Conservation (phyloP, 2,113 vertebrate species). For the Anser brachyrhynchus region DNA sequence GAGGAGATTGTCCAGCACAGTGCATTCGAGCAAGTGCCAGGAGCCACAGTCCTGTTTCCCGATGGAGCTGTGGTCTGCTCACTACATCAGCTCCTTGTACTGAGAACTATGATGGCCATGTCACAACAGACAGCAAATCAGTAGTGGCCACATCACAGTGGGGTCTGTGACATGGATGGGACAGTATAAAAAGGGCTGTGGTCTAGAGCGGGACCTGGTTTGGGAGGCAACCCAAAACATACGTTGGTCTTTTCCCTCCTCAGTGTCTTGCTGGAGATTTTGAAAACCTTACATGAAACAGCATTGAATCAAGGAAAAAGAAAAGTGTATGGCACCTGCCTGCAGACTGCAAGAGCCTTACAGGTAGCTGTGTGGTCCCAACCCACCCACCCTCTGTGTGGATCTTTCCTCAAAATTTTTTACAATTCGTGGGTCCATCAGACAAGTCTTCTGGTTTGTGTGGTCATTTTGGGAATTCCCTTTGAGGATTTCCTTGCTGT, state of each 20-base stretch:
- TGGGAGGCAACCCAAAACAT: not conserved
- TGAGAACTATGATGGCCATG: not conserved
- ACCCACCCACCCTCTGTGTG: accelerated
- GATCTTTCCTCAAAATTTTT: not conserved
- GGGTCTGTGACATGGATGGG: not conserved
- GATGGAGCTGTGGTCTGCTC: accelerated
- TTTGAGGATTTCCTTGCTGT: not conserved
- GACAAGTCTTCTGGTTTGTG: not conserved
- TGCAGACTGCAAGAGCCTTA: not conserved
- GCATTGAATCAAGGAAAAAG: not conserved
- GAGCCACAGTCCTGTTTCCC: not conserved
- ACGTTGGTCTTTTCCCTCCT: not conserved
- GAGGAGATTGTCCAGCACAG: not conserved
- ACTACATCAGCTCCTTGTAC: not conserved
- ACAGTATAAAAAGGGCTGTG: not conserved
- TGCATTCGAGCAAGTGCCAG: accelerated
- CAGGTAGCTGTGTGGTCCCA: accelerated
- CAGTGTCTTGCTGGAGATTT: not conserved
- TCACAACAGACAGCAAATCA: not conserved
- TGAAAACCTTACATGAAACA: not conserved
- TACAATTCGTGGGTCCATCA: not conserved
- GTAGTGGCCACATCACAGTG: not conserved
- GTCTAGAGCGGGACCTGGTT: not conserved
- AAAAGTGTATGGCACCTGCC: accelerated
- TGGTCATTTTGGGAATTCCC: not conserved